Evolutionary conservation across 2,888 invertebrate species (phyloP).

Genomic region (Bombylius major): DNA sequence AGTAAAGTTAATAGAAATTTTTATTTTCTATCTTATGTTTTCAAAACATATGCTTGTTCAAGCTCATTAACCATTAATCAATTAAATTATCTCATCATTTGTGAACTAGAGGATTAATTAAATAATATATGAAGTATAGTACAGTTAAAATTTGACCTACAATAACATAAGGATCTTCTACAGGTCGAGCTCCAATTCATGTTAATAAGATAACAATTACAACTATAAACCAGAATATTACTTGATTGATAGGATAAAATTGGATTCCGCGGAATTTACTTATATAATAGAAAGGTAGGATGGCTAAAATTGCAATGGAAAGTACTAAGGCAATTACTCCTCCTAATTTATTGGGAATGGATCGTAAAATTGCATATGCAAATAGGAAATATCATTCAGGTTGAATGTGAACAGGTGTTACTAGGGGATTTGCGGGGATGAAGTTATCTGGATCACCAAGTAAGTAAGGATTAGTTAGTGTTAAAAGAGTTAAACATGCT

Average conservation of each 20-base stretch:
- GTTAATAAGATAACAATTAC: slow-evolving; percentile 48
- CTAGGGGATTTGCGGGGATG: slow-evolving; percentile 38
- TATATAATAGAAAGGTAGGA: slow-evolving; percentile 44
- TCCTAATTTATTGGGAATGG: slow-evolving; percentile 67
- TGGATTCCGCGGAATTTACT: slow-evolving; percentile 45
- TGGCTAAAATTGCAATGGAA: slow-evolving; percentile 54
- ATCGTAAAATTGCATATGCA: slow-evolving; percentile 68
- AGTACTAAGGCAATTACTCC: slow-evolving; percentile 43
- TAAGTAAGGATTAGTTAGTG: slow-evolving; percentile 44
- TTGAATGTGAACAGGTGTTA: slow-evolving; percentile 64
- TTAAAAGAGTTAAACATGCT: slow-evolving; percentile 41
- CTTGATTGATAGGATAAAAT: slow-evolving; percentile 50
- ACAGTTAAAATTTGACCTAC: slow-evolving; percentile 48
- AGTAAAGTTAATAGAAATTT: slow-evolving; percentile 48
- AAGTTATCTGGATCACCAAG: slow-evolving; percentile 64
- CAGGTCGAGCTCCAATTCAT: slow-evolving; percentile 57
- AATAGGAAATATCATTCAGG: slow-evolving; percentile 78
- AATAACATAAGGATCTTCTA: slow-evolving; percentile 52
- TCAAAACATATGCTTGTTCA: slow-evolving; percentile 56
- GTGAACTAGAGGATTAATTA: slow-evolving; percentile 40
- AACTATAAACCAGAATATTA: slow-evolving; percentile 46
- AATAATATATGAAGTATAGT: slow-evolving; percentile 45
- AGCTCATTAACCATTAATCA: slow-evolving; percentile 49
- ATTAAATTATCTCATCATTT: slow-evolving; percentile 43
- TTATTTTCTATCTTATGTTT: slow-evolving; percentile 49